phyloP scores from a whole-genome alignment of 2,797 vertebrate species.

The Myripristis murdjan region DNA sequence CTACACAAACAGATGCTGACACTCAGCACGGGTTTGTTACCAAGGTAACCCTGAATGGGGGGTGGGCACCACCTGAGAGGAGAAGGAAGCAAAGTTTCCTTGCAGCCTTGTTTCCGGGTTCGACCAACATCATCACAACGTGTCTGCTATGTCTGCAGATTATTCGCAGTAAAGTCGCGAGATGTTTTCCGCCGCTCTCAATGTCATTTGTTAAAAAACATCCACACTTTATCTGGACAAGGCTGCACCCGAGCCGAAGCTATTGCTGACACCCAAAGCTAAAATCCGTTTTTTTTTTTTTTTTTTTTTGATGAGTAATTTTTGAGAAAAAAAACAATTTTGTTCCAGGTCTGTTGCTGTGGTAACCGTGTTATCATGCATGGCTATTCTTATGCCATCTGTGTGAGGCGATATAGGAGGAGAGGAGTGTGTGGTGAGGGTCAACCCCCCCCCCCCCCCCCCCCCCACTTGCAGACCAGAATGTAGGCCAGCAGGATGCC shows the following conservation, averaged over 20 bases:
- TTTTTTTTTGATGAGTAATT: no score
- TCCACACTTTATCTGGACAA: slow-evolving; percentile 44
- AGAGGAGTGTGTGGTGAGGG: slow-evolving; percentile 71
- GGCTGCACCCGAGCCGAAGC: slow-evolving; percentile 52
- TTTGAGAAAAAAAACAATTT: slow-evolving; percentile 55
- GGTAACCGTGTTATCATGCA: slow-evolving; percentile 68
- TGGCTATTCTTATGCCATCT: slow-evolving; percentile 58
- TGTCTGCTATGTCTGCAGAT: slow-evolving; percentile 17
- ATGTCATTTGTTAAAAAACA: slow-evolving; percentile 7
- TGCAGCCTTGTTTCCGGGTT: slow-evolving; percentile 6
- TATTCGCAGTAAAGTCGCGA: slow-evolving; percentile 6
- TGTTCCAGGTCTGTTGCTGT: slow-evolving; percentile 74
- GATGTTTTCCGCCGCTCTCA: neutral
- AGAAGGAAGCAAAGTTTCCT: slow-evolving; percentile 29
- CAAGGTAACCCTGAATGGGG: slow-evolving; percentile 71
- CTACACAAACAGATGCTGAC: no score
- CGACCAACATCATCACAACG: slow-evolving; percentile 18
- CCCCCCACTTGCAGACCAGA: slow-evolving; percentile 67
- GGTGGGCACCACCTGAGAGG: slow-evolving; percentile 56
- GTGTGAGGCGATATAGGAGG: slow-evolving; percentile 78
- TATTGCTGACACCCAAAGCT: slow-evolving; percentile 24
- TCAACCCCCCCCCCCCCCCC: no score
- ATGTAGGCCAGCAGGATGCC: slow-evolving; percentile 26
- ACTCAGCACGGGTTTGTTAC: slow-evolving; percentile 60
- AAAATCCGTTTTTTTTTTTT: slow-evolving; percentile 21